Evolutionary conservation across 2,888 invertebrate genomes (phyloP).

Genomic region (Falcaria lacertinaria): DNA sequence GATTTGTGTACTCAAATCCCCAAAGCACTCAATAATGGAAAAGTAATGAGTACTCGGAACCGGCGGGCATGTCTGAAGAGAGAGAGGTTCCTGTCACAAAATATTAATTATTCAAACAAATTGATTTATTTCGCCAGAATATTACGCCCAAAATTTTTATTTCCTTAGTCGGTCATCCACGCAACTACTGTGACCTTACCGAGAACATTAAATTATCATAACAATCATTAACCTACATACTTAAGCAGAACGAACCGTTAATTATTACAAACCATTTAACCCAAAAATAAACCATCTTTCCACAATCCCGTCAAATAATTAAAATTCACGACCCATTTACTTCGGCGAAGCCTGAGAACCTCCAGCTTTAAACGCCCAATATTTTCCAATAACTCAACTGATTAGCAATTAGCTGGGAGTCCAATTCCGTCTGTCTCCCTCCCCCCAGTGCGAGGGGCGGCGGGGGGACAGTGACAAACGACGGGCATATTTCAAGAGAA

Average conservation of each 20-base stretch:
- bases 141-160: too few species aligned
- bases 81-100: too few species aligned
- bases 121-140: too few species aligned
- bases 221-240: too few species aligned
- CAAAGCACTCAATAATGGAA: too few species aligned
- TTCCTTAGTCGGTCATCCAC: too few species aligned
- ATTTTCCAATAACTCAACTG: constrained; percentile 30
- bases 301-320: background rate
- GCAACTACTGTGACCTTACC: too few species aligned
- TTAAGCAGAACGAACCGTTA: background rate
- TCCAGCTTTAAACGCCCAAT: constrained; percentile 12
- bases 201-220: too few species aligned
- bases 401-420: constrained; percentile 29
- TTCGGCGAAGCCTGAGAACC: background rate
- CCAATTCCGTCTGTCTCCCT: background rate
- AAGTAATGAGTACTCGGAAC: too few species aligned
- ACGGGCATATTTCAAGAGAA: constrained; percentile 34
- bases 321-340: background rate
- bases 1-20: too few species aligned
- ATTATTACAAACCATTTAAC: background rate
- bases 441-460: background rate
- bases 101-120: too few species aligned
- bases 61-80: too few species aligned
- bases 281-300: background rate
- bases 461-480: constrained; percentile 36